Percentiles rank a stretch among this genome's conserved stretches.
These are phyloP conservation scores for Danionella dracula DNA, from an alignment of 2,797 vertebrate species.

Conservation along the genomic window DNA sequence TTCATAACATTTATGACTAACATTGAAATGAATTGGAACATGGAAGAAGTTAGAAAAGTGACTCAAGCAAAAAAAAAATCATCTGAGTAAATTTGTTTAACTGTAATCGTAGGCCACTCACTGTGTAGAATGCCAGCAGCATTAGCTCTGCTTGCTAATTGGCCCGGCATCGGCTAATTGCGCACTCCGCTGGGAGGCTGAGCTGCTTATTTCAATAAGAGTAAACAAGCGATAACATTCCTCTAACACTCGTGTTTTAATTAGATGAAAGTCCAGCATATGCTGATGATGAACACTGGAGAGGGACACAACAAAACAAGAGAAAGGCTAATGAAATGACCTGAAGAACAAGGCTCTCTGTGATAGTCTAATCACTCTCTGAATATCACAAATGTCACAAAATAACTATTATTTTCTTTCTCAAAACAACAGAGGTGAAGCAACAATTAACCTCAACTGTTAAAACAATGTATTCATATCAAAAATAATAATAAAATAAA, in stretches of 20 bases:
- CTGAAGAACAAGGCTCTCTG: not conserved
- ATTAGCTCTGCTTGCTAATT: conserved; percentile 21
- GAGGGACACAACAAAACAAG: not conserved
- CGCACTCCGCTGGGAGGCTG: conserved; percentile 10
- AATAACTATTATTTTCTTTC: too few relatives aligned
- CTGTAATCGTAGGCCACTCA: not conserved
- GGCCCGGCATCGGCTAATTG: conserved; percentile 18
- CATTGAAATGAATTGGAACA: too few relatives aligned
- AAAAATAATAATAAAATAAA: too few relatives aligned
- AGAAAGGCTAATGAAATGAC: not conserved
- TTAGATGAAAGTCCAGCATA: conserved; percentile 4
- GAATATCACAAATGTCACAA: too few relatives aligned
- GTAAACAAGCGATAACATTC: conserved; percentile 27
- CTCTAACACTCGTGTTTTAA: conserved; percentile 18
- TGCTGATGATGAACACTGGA: not conserved
- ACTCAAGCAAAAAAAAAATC: too few relatives aligned
- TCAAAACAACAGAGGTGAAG: too few relatives aligned
- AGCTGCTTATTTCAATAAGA: conserved; percentile 12
- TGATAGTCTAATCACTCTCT: not conserved
- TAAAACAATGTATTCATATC: too few relatives aligned
- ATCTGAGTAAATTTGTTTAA: not conserved
- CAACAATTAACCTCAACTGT: too few relatives aligned
- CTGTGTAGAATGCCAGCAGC: conserved; percentile 13
- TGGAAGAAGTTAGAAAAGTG: too few relatives aligned
- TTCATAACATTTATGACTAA: too few relatives aligned